These are phyloP conservation scores for Anoncus sp. DNA, from an alignment of 2,888 invertebrate species.

Conservation along the genomic window DNA sequence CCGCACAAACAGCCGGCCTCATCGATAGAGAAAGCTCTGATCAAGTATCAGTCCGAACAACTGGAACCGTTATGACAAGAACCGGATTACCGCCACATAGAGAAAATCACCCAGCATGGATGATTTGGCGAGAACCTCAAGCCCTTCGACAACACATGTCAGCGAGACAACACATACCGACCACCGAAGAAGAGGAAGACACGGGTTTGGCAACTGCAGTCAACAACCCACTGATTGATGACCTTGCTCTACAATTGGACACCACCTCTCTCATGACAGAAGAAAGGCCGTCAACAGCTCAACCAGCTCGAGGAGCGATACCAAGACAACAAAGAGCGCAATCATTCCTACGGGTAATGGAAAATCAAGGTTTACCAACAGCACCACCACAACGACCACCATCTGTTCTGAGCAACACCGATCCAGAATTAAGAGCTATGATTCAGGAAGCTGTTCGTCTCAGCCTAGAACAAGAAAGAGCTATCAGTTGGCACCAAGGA, in stretches of 20 bases:
- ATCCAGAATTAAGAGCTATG: constrained; percentile 28
- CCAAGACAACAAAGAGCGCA: background rate
- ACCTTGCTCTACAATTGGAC: background rate
- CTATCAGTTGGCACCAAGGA: background rate
- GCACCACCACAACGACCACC: background rate
- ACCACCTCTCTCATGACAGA: too few species aligned
- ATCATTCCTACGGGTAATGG: background rate
- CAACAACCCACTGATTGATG: constrained; percentile 2
- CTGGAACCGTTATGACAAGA: too few species aligned
- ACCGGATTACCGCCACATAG: too few species aligned
- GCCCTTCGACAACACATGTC: too few species aligned
- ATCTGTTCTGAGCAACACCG: constrained; percentile 26
- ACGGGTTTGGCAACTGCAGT: background rate
- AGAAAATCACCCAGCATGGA: too few species aligned
- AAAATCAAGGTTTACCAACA: background rate
- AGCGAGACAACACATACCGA: too few species aligned
- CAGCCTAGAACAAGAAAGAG: constrained; percentile 3
- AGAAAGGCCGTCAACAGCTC: background rate
- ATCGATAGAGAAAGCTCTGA: constrained; percentile 13
- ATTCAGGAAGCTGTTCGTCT: constrained; percentile 24
- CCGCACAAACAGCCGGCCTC: constrained; percentile 27
- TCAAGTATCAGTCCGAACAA: too few species aligned
- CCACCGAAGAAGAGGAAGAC: background rate
- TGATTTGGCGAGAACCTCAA: too few species aligned
- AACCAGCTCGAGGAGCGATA: background rate